These are phyloP conservation scores for Aphidius colemani DNA, from an alignment of 2,888 invertebrate species.

Conservation along the genomic window DNA sequence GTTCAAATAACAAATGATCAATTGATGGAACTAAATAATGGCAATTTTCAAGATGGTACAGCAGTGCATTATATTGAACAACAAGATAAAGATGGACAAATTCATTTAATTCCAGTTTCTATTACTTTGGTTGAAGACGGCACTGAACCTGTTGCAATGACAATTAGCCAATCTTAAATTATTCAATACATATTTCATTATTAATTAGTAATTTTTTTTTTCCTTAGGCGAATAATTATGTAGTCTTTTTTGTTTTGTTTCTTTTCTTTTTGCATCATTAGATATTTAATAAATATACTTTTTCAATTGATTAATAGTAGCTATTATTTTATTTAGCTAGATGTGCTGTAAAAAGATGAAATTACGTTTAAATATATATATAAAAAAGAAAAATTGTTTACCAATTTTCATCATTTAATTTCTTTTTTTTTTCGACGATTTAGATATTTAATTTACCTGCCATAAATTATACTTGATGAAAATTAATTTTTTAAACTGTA, in stretches of 20 bases:
- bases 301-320: too few species aligned
- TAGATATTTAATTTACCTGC: too few species aligned
- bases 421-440: too few species aligned
- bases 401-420: too few species aligned
- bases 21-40: slow-evolving; percentile 36
- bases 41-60: slow-evolving; percentile 45
- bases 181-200: background rate
- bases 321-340: too few species aligned
- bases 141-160: too few species aligned
- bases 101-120: slow-evolving; percentile 56
- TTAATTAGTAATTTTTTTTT: slow-evolving; percentile 51
- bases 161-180: too few species aligned
- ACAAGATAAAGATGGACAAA: slow-evolving; percentile 53
- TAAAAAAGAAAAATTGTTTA: too few species aligned
- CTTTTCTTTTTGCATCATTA: background rate
- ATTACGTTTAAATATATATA: too few species aligned
- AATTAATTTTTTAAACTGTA: slow-evolving; percentile 28
- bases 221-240: background rate
- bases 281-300: too few species aligned
- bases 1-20: slow-evolving; percentile 52
- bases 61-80: slow-evolving; percentile 51
- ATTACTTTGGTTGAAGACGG: slow-evolving; percentile 42
- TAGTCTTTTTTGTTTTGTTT: background rate
- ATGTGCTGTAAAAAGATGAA: too few species aligned
- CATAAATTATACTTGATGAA: background rate